Evolutionary conservation across 2,888 invertebrate species (phyloP), one percentile per base, ranked within the genome.

Genomic region (Drosophila engyochracea): DNA sequence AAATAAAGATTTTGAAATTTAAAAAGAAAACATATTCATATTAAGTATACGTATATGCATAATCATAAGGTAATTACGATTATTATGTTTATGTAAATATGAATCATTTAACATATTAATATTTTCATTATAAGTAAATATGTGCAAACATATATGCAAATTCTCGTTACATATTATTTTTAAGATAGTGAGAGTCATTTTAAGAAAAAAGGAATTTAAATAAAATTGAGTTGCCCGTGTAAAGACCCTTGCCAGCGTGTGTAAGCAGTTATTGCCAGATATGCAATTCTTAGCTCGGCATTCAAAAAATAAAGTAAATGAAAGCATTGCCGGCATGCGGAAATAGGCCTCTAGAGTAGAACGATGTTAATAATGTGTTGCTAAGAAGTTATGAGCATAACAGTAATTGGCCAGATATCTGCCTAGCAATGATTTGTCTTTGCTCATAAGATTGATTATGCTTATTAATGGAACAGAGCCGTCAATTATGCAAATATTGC

Each of bases 401-500:
- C 4, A 47, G 16, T 22, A 22, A 47, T 22, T 47, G 14, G 3
- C 22, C 6, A 22, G 22, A 47, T 22, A 22, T 47, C 14, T 28
- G 66, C 19, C 12, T 52, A 44, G 6, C 37, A 41, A 49, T 10
- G 54, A 67, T 51, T 57, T 57, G 39, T 61, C 39, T 25, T 25
- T 62, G 39, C 3, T 19, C 30, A 53, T 55, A 53, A 70, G 74
- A 74, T 76, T 63, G 74, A 76, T 74, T 33, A 33, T n/a, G 35
- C 2, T 30, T 33, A 51, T 55, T 69, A 51, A 55, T 55, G 55
- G 25, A 49, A 35, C 19, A 37, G n/a, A 57, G 14, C 63, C 25
- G 31, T 51, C 25, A 49, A n/a, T 49, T 57, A 52, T 37, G 39
- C 31, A 53, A 14, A 49, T 54, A 74, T 28, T 5, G 16, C 30